Base-by-base conservation (phyloP, 2,888 invertebrate species). In the Cheilosia vernalis region DNA sequence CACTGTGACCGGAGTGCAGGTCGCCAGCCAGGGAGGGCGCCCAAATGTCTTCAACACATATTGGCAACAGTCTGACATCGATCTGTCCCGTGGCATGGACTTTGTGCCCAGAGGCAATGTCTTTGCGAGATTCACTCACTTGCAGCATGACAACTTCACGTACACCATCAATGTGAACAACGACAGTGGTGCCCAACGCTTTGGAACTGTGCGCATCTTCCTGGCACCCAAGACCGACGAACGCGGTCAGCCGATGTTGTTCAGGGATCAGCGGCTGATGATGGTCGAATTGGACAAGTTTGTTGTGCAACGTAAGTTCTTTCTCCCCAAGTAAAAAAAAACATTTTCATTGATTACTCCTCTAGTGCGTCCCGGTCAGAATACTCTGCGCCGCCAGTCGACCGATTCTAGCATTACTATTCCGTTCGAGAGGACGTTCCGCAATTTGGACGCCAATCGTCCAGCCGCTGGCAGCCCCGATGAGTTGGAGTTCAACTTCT, bases 361-460 rank as follows among this genome's bases (percentile, higher is more conserved):
- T 89, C 2, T 92, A 95, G 96, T 97, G 76, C 93, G 93, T 55
- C 93, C 95, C 0, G 96, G 96, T 4, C 92, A 92, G 84, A 96
- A 95, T 89, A 94, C 93, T 0, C 93, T 97, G 66, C 93, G 93
- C 0, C 95, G 96, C 15, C 91, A 92, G 21, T 96, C 96, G 5
- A 90, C 92, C 0, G 94, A 96, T 60, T 97, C 97, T 0, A 95
- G 96, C 0, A 95, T 97, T 15, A 97, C 97, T 10, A 96, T 97
- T 89, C 96, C 97, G 0, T 96, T 95, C 90, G 96, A 96, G 90
- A 93, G 95, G 77, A 96, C 96, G 1, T 97, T 96, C 95, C 94
- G 96, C 10, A 94, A 95, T 90, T 90, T 95, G 88, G 95, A 96
- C 87, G 89, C 90, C 1, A 93, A 92, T 70, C 93, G 96, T 0